Percentiles rank a stretch among this genome's conserved stretches.
Evolutionary conservation across 2,113 vertebrate genomes (phyloP).

Genomic region (Perca flavescens): DNA sequence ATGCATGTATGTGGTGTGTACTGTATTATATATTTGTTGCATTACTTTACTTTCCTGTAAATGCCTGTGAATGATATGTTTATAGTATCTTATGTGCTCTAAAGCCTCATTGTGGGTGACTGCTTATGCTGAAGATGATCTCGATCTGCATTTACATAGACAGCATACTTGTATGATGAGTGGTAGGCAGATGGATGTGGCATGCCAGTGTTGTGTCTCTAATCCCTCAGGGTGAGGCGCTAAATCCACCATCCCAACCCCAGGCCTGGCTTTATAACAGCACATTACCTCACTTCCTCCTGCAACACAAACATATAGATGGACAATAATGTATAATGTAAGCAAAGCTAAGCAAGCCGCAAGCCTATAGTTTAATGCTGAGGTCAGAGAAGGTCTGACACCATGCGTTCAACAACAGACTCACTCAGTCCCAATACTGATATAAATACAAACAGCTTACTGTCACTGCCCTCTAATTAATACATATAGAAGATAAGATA

Average conservation of each 20-base stretch:
- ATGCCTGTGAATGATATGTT: not conserved
- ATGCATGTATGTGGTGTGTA: not conserved
- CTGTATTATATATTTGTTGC: not conserved
- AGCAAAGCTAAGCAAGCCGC: not conserved
- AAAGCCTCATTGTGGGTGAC: not conserved
- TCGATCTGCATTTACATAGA: not conserved
- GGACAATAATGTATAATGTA: not conserved
- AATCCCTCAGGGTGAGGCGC: constrained; percentile 57
- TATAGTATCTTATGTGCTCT: not conserved
- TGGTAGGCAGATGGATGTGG: constrained; percentile 19
- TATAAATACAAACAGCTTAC: not conserved
- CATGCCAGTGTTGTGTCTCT: constrained; percentile 40
- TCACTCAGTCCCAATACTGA: not conserved
- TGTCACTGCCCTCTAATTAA: not conserved
- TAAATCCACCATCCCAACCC: constrained; percentile 61
- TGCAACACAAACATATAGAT: constrained; percentile 19
- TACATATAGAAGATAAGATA: too few species aligned
- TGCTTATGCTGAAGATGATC: not conserved
- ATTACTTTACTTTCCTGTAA: too few species aligned
- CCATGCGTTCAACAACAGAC: not conserved
- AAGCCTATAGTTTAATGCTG: not conserved
- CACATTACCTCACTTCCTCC: constrained; percentile 58
- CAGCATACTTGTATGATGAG: constrained; percentile 15
- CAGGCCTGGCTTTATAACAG: constrained; percentile 35
- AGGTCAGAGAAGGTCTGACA: not conserved